Evolutionary conservation across 2,113 vertebrate genomes (phyloP), one percentile per base, ranked within the genome.

Genomic region (Myotis brandtii): DNA sequence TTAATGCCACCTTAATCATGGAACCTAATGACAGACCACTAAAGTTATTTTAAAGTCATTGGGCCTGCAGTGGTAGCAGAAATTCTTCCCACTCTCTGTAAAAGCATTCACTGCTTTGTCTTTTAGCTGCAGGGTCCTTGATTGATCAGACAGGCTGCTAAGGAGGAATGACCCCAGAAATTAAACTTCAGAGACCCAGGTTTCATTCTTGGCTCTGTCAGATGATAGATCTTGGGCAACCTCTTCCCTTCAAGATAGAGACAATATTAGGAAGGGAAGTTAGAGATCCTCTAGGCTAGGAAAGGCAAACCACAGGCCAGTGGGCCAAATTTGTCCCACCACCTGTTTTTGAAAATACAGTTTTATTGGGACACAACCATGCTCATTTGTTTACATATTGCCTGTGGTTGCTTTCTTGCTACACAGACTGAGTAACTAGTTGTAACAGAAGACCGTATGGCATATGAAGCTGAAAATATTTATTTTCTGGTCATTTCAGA

Each of bases 331-430:
- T 7, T 59, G 52, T 20, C 14, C 25, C 30, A 37, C 14, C 13
- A 76, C 13, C 46, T 92, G 37, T 59, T 90, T 94, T 94, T 95
- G n/a, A 80, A 94, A 96, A 90, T 95, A 92, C 95, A 95, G 70
- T 83, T 96, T 72, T 92, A 90, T 62, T 84, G 84, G 56, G 93
- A 52, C 18, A 59, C 4, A 77, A 18, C 17, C 48, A 21, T 56
- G 43, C 37, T 82, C 27, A 67, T 73, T 95, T 48, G 46, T 72
- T 87, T 87, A 50, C 16, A 27, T 48, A 43, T 34, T 50, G n/a
- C 17, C 6, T 62, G 30, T 30, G 46, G 23, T 70, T 92, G 43
- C 75, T 89, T 86, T 91, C 21, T 64, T 94, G 66, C 69, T 70
- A 54, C 7, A 88, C 25, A 86, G 77, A 67, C 9, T 52, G 69